Conservation (phyloP, 1,140 invertebrate genomes). For the Trichomalopsis sarcophagae region DNA sequence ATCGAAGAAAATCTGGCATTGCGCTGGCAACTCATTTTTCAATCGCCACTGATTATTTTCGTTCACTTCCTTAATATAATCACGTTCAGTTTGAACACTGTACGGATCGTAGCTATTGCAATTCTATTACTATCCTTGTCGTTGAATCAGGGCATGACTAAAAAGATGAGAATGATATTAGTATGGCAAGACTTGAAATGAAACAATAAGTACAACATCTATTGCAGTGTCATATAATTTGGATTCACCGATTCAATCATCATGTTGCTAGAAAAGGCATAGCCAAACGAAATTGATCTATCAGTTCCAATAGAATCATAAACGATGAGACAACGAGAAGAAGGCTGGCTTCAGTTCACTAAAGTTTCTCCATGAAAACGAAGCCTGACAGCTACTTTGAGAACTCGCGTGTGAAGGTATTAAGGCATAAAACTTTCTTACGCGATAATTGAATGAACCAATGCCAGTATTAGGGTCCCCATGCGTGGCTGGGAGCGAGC, state of each 20-base stretch:
- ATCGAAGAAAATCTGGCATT: neutral
- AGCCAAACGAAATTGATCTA: neutral
- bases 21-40: neutral
- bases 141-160: too few species aligned
- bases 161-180: too few species aligned
- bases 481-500: neutral
- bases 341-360: neutral
- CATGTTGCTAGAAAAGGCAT: neutral
- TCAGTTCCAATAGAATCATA: neutral
- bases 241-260: neutral
- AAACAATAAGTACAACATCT: too few species aligned
- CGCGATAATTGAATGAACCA: slow-evolving; percentile 10
- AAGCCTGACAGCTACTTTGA: neutral
- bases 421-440: neutral
- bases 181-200: too few species aligned
- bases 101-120: too few species aligned
- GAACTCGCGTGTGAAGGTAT: neutral
- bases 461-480: neutral
- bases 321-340: neutral
- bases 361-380: slow-evolving; percentile 9
- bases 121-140: too few species aligned
- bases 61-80: too few species aligned
- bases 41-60: neutral
- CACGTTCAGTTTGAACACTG: too few species aligned
- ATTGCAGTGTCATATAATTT: neutral